A percentile compares a stretch with the other conserved stretches of the same genome.
Conservation (phyloP, 2,113 vertebrate genomes). For the Erinaceus europaeus region DNA sequence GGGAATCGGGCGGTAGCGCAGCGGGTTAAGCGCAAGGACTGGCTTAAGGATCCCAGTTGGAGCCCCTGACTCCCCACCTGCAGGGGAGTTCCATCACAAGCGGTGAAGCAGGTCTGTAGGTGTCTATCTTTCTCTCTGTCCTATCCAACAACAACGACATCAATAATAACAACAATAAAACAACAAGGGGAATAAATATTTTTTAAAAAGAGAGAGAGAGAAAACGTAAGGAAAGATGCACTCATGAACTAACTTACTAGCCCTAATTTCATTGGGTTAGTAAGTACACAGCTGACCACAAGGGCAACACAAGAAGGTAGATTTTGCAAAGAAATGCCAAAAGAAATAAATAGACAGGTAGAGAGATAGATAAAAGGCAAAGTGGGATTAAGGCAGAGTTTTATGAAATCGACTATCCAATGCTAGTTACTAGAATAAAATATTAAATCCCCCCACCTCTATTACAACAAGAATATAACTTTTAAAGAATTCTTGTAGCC, state of each 20-base stretch:
- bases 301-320: neutral
- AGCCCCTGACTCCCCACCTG: too few species aligned
- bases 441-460: conserved; percentile 4
- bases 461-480: neutral
- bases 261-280: conserved; percentile 20
- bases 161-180: too few species aligned
- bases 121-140: too few species aligned
- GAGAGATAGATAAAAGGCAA: neutral
- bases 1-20: too few species aligned
- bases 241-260: conserved; percentile 8
- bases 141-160: too few species aligned
- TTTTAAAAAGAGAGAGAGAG: too few species aligned
- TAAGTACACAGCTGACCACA: neutral
- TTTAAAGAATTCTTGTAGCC: neutral
- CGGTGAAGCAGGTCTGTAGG: too few species aligned
- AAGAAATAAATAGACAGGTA: too few species aligned
- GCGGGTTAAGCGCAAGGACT: too few species aligned
- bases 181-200: too few species aligned
- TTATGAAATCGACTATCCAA: neutral
- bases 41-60: too few species aligned
- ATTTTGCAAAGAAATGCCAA: neutral
- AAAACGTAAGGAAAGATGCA: neutral
- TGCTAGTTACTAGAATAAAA: neutral
- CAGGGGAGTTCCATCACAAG: too few species aligned
- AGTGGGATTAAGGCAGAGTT: neutral